Evolutionary conservation across 2,888 invertebrate genomes (phyloP).

Genomic region (Sepiola atlantica): DNA sequence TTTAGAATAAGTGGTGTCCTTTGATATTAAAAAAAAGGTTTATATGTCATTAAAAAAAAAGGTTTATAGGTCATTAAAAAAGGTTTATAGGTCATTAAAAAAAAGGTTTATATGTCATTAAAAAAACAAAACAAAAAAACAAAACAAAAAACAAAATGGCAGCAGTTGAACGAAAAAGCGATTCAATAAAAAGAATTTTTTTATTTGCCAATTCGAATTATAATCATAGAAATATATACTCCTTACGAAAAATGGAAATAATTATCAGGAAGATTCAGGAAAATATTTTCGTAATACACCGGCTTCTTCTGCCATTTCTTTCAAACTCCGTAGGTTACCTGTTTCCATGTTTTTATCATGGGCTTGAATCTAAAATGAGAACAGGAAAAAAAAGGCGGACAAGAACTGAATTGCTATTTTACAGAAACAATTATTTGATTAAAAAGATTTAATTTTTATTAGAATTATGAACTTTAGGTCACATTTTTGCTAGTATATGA

Average conservation of each 20-base stretch:
- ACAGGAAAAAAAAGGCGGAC: neutral
- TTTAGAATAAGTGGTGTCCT: too few relatives aligned
- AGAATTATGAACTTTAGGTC: too few relatives aligned
- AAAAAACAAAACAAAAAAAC: too few relatives aligned
- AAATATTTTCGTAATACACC: conserved; percentile 59
- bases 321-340: conserved; percentile 75
- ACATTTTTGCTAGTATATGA: too few relatives aligned
- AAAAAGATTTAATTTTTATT: too few relatives aligned
- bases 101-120: neutral
- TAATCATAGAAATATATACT: neutral
- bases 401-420: neutral
- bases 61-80: too few relatives aligned
- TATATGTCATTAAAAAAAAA: too few relatives aligned
- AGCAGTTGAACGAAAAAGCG: too few relatives aligned
- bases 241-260: neutral
- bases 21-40: too few relatives aligned
- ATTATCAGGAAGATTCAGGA: neutral
- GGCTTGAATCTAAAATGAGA: neutral
- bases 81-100: neutral
- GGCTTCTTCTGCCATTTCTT: conserved; percentile 81
- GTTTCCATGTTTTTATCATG: neutral
- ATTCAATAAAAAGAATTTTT: neutral
- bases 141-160: too few relatives aligned
- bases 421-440: too few relatives aligned
- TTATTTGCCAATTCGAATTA: neutral